phyloP scores from a whole-genome alignment of 2,113 vertebrate genomes.

The Mellivora capensis region DNA sequence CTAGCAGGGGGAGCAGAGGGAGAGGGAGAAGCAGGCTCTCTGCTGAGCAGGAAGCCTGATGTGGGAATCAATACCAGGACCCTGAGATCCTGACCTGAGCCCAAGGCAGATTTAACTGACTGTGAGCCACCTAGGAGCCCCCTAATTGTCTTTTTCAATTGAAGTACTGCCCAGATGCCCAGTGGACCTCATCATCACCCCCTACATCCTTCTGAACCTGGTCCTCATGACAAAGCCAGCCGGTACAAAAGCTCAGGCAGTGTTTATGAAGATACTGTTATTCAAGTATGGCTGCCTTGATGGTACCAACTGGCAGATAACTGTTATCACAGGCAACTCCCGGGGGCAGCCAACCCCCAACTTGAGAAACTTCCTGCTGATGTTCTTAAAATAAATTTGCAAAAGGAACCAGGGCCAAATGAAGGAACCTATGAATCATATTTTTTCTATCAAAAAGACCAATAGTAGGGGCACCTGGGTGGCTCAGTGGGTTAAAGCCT shows the following conservation, averaged over 20 bases:
- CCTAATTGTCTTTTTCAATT: neutral
- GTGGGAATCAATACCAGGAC: neutral
- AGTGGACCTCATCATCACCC: neutral
- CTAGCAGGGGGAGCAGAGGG: neutral
- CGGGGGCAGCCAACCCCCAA: neutral
- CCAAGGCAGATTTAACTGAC: neutral
- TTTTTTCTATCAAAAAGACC: neutral
- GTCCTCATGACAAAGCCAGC: neutral
- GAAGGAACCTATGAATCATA: neutral
- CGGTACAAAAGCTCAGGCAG: neutral
- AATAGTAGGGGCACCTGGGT: too few species aligned
- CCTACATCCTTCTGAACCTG: neutral
- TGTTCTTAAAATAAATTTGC: neutral
- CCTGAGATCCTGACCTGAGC: neutral
- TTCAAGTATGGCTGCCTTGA: fast-evolving
- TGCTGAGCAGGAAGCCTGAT: neutral
- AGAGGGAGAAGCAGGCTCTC: neutral
- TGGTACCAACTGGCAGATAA: neutral
- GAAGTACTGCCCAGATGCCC: neutral
- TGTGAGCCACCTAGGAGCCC: neutral
- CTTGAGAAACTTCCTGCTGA: neutral
- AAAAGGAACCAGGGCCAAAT: neutral
- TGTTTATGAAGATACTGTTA: neutral
- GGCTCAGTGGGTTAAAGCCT: too few species aligned
- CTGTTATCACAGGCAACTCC: neutral